Conservation (phyloP, 2,113 vertebrate genomes). For the Scartelaos histophorus region DNA sequence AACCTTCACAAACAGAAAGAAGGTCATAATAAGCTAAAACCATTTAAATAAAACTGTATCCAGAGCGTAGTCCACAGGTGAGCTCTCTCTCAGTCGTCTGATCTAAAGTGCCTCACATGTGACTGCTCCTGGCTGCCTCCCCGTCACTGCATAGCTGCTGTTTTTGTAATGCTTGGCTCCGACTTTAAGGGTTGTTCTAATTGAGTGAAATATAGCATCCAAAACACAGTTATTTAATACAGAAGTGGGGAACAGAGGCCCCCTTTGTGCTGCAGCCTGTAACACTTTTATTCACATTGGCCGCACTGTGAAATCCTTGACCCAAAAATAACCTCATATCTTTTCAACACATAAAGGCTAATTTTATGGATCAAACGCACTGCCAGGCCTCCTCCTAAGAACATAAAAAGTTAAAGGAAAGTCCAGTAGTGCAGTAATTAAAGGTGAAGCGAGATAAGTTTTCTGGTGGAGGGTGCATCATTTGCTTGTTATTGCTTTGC, state of each 20-base stretch:
- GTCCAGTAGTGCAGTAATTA: conserved; percentile 36
- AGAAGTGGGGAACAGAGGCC: conserved; percentile 56
- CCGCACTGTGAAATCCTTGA: conserved; percentile 35
- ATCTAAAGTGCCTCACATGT: conserved; percentile 42
- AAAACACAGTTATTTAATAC: conserved; percentile 64
- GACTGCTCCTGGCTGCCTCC: conserved; percentile 47
- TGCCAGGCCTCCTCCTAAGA: conserved; percentile 31
- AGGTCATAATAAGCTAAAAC: not conserved
- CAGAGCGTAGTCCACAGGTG: conserved; percentile 30
- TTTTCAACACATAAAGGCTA: conserved; percentile 17
- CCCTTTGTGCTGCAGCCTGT: conserved; percentile 49
- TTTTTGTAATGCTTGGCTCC: conserved; percentile 70
- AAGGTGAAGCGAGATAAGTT: not conserved
- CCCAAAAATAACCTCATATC: conserved; percentile 44
- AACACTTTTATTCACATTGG: conserved; percentile 46
- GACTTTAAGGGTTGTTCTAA: conserved; percentile 47
- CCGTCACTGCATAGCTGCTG: conserved; percentile 52
- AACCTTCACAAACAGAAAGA: conserved; percentile 2
- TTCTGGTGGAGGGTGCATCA: not conserved
- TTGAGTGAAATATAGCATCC: conserved; percentile 63
- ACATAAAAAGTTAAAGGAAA: conserved; percentile 50
- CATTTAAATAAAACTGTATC: conserved; percentile 15
- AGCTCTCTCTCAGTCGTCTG: conserved; percentile 42
- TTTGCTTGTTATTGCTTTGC: too few species aligned
- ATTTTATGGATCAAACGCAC: conserved; percentile 56